These are phyloP conservation scores for Drosophila paulistorum DNA, from an alignment of 1,140 invertebrate genomes.

Conservation along the genomic window DNA sequence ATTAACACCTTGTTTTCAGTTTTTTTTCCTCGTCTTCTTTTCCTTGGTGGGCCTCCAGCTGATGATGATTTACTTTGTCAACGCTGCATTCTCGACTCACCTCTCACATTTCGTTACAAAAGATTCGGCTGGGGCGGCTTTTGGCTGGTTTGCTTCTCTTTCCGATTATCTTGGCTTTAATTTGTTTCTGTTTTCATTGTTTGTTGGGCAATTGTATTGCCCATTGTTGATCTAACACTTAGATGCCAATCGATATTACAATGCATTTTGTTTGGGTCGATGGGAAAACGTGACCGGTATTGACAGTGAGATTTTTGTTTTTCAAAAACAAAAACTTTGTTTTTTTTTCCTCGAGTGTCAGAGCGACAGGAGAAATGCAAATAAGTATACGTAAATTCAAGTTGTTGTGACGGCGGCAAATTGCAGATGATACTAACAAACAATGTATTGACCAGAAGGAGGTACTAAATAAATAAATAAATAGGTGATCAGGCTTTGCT, in stretches of 20 bases:
- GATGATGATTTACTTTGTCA: slow-evolving; percentile 38
- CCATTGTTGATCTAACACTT: slow-evolving; percentile 75
- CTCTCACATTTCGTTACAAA: slow-evolving; percentile 63
- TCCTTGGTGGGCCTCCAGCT: slow-evolving; percentile 23
- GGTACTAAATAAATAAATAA: background rate
- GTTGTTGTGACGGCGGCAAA: slow-evolving; percentile 5
- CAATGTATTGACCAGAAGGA: background rate
- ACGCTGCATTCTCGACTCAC: slow-evolving; percentile 24
- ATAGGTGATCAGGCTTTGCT: background rate
- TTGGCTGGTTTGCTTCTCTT: slow-evolving; percentile 23
- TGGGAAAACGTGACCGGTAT: slow-evolving; percentile 72
- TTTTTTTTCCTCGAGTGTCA: background rate
- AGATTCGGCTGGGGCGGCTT: slow-evolving; percentile 6
- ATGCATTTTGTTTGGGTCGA: slow-evolving; percentile 64
- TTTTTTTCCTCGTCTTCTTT: slow-evolving; percentile 17
- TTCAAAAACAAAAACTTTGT: slow-evolving; percentile 24
- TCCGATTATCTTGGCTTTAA: slow-evolving; percentile 77
- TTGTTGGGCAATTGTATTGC: slow-evolving; percentile 57
- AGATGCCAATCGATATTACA: slow-evolving; percentile 64
- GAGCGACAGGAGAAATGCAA: slow-evolving; percentile 29
- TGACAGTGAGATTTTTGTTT: slow-evolving; percentile 46
- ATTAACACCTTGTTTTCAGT: slow-evolving; percentile 65
- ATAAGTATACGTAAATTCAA: slow-evolving; percentile 29
- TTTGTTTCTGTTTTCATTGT: slow-evolving; percentile 48
- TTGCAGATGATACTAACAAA: background rate